Conservation (phyloP, 2,888 invertebrate species). For the Pandemis corylana region DNA sequence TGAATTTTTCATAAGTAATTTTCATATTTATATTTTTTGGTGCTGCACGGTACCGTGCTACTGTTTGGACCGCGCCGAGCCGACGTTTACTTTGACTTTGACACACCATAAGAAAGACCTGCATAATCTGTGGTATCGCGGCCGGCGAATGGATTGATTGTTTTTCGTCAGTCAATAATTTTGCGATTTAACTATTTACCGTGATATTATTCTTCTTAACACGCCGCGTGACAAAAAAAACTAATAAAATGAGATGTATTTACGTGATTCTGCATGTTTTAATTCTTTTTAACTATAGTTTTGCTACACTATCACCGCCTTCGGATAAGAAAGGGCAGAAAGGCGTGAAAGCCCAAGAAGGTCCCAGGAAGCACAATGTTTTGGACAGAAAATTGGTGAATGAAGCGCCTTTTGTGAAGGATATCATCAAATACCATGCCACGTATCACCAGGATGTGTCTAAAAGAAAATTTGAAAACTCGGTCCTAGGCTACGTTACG, state of each 20-base stretch:
- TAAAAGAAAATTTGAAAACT: slow-evolving; percentile 87
- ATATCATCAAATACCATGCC: slow-evolving; percentile 91
- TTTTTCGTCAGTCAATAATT: slow-evolving; percentile 36
- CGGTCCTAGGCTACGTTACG: slow-evolving; percentile 96
- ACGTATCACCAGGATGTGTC: slow-evolving; percentile 90
- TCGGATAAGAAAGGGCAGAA: slow-evolving; percentile 78
- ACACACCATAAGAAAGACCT: background rate
- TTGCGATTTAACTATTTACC: slow-evolving; percentile 20
- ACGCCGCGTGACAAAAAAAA: slow-evolving; percentile 40
- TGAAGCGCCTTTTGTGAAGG: slow-evolving; percentile 87
- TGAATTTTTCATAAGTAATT: no score
- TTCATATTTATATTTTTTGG: no score
- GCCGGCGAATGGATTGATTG: slow-evolving; percentile 36
- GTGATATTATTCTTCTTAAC: slow-evolving; percentile 17
- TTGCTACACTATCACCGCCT: slow-evolving; percentile 78
- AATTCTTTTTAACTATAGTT: slow-evolving; percentile 69
- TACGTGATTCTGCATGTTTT: slow-evolving; percentile 65
- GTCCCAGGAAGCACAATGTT: slow-evolving; percentile 87
- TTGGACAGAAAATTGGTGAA: slow-evolving; percentile 89
- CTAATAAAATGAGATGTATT: slow-evolving; percentile 66
- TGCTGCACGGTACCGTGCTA: background rate
- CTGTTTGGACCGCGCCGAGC: slow-evolving; percentile 19
- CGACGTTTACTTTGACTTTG: slow-evolving; percentile 24
- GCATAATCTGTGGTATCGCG: slow-evolving; percentile 5
- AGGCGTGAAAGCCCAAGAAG: slow-evolving; percentile 79